Conservation (phyloP, 2,113 vertebrate genomes). For the Proterorhinus semilunaris region DNA sequence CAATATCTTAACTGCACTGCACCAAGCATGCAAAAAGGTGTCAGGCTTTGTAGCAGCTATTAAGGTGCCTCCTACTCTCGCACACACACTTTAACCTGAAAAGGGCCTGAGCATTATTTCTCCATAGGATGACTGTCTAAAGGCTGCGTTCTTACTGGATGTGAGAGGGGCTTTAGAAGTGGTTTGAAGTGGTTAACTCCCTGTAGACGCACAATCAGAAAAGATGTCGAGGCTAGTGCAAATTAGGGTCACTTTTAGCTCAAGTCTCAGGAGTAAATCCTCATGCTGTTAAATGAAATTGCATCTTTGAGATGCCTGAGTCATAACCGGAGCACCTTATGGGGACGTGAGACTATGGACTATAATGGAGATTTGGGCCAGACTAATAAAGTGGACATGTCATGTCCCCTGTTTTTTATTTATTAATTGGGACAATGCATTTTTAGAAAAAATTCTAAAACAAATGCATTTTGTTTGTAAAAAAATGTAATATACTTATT, state of each 20-base stretch:
- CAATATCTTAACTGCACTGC: slow-evolving; percentile 48
- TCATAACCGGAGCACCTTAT: slow-evolving; percentile 1
- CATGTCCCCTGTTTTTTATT: too few species aligned
- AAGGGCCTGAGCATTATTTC: slow-evolving; percentile 13
- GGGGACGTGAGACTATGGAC: background rate
- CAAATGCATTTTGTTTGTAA: too few species aligned
- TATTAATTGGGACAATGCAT: too few species aligned
- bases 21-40: slow-evolving; percentile 41
- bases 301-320: slow-evolving; percentile 1
- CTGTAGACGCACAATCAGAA: slow-evolving; percentile 1
- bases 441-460: too few species aligned
- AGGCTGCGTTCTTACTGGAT: background rate
- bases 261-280: background rate
- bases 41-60: slow-evolving; percentile 14
- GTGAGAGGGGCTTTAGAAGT: slow-evolving; percentile 8
- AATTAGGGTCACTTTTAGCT: slow-evolving; percentile 4
- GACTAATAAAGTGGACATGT: too few species aligned
- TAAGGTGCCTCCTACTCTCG: slow-evolving; percentile 7
- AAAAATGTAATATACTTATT: too few species aligned
- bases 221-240: slow-evolving; percentile 10
- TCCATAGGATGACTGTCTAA: slow-evolving; percentile 5
- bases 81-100: slow-evolving; percentile 19
- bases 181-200: slow-evolving; percentile 10
- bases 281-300: slow-evolving; percentile 1
- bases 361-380: background rate